These are phyloP conservation scores for Psilopogon haemacephalus DNA, from an alignment of 2,113 vertebrate species.

Conservation along the genomic window DNA sequence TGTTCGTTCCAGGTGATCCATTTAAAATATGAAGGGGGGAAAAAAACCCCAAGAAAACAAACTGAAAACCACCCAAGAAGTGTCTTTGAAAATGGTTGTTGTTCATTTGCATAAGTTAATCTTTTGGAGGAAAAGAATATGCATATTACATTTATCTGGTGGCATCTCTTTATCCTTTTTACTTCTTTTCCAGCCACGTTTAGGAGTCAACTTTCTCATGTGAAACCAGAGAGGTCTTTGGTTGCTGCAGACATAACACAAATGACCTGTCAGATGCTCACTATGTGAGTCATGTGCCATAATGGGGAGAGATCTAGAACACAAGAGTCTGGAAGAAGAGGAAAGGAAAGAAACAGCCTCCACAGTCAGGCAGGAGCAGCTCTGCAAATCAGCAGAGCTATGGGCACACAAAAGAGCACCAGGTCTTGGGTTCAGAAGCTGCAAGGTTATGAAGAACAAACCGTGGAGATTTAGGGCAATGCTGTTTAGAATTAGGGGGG, in stretches of 20 bases:
- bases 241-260: constrained; percentile 46
- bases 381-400: neutral
- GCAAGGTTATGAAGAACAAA: neutral
- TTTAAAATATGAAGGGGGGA: neutral
- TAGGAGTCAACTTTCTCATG: constrained; percentile 36
- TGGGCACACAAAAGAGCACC: neutral
- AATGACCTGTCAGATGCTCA: constrained; percentile 20
- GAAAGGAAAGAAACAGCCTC: neutral
- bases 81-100: neutral
- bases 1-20: constrained; percentile 15
- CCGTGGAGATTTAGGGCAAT: neutral
- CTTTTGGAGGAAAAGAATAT: neutral
- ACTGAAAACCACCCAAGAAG: neutral
- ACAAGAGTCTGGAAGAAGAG: neutral
- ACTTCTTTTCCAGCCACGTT: constrained; percentile 11
- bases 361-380: neutral
- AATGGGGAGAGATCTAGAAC: constrained; percentile 17
- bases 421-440: neutral
- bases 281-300: constrained; percentile 17
- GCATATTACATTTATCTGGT: neutral
- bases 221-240: constrained; percentile 21
- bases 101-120: constrained; percentile 24
- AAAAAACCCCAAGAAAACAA: neutral
- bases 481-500: neutral
- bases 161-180: constrained; percentile 5